Base-by-base conservation (phyloP, 1,140 invertebrate species). In the Brachionus koreanus region DNA sequence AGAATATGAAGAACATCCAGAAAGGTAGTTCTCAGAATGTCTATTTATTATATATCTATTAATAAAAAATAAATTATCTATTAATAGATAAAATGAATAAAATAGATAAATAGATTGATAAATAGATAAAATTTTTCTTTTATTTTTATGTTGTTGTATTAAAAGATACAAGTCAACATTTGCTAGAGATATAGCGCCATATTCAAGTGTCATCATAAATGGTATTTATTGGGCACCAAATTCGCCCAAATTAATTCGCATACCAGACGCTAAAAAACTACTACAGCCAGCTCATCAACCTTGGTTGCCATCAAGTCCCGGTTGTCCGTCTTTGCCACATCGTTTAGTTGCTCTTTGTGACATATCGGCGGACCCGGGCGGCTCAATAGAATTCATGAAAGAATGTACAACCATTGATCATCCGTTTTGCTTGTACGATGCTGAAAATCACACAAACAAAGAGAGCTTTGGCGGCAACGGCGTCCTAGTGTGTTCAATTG, bases 311-410 rank as follows among this genome's bases (percentile, higher is more conserved):
- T 46, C 37, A 10, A 83, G 61, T 29, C 35, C 77, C 6, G 84
- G 84, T 12, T 84, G 84, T 82, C 84, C 84, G n/a, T 35, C 12
- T 13, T 72, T 82, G 35, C 63, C 76, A 19, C 74, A 83, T 81
- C 43, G 83, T 16, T 37, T 76, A 13, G 84, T 92, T 19, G 91
- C 91, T 5, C 96, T 99, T 85, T 99, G 97, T 87, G 97, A 99
- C 87, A 98, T 99, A 85, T 97, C 95, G 3, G 97, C 97, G 2
- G 98, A 99, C 90, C 97, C 97, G 0, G 97, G 97, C 13, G 96
- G 97, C 63, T 98, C 96, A 23, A 98, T 99, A 82, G 97, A 99
- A 89, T 99, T 99, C 86, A 98, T 99, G 97, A 96, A 97, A 85
- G 97, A 99, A 86, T 99, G 97, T 85, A 99, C 98, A 0, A 99